Percentiles rank a stretch among this genome's conserved stretches.
Evolutionary conservation across 1,140 invertebrate genomes (phyloP).

Genomic region (Pentalonia nigronervosa): DNA sequence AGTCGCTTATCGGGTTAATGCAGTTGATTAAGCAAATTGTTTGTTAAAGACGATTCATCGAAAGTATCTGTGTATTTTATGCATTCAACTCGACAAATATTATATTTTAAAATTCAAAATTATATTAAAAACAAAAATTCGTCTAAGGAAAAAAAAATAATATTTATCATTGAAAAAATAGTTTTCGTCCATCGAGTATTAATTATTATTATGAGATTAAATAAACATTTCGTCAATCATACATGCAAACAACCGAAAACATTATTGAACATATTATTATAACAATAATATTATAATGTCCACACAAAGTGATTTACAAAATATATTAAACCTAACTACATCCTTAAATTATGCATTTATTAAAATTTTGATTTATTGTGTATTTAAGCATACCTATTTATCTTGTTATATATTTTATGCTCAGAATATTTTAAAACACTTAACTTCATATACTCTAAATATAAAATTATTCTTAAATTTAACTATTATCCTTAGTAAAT

Average conservation of each 20-base stretch:
- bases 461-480: too few species aligned
- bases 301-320: too few species aligned
- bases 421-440: background rate
- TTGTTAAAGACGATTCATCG: background rate
- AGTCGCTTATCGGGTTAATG: background rate
- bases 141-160: background rate
- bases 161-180: background rate
- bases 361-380: background rate
- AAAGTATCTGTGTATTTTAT: background rate
- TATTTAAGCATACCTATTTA: background rate
- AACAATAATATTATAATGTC: too few species aligned
- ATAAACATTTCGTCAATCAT: too few species aligned
- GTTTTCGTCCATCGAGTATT: background rate
- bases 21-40: background rate
- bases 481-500: too few species aligned
- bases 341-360: background rate
- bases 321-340: too few species aligned
- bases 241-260: too few species aligned
- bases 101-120: background rate
- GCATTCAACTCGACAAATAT: background rate
- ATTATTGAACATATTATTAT: too few species aligned
- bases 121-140: too few species aligned
- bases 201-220: too few species aligned
- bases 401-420: background rate
- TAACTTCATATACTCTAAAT: background rate